Evolutionary conservation across 2,113 vertebrate species (phyloP).

Genomic region (Neodon shergylaensis): DNA sequence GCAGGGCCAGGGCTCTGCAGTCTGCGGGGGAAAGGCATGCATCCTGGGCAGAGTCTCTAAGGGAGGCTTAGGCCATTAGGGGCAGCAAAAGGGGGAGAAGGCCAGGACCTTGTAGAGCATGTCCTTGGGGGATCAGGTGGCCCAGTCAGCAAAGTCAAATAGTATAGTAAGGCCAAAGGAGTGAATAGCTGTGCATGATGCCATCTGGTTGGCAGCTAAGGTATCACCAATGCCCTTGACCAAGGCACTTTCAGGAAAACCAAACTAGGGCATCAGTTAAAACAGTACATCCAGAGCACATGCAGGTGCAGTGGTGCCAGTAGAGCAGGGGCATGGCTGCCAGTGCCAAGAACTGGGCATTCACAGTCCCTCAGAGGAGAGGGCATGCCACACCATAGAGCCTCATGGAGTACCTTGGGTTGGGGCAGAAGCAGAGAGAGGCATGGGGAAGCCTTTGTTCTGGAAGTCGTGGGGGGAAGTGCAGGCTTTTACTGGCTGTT

Average conservation of each 20-base stretch:
- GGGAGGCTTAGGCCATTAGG: neutral
- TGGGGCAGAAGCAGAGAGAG: neutral
- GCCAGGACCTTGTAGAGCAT: neutral
- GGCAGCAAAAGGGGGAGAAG: too few species aligned
- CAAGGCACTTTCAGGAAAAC: neutral
- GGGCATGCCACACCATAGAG: rapidly evolving
- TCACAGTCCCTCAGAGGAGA: neutral
- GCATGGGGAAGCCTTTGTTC: neutral
- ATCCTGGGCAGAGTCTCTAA: neutral
- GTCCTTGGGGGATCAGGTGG: neutral
- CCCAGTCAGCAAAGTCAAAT: neutral
- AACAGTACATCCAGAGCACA: neutral
- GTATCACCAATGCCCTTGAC: neutral
- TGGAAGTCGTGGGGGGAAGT: neutral
- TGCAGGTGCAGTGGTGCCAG: neutral
- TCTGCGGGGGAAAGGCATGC: neutral
- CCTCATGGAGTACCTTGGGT: rapidly evolving
- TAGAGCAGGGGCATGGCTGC: neutral
- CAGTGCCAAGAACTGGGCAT: neutral
- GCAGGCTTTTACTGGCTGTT: neutral
- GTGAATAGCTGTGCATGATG: neutral
- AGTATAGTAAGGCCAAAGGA: neutral
- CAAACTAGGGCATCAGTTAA: neutral
- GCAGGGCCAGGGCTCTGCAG: rapidly evolving
- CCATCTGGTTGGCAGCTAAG: neutral